Conservation (phyloP, 2,888 invertebrate species). For the Drosophila subsilvestris region DNA sequence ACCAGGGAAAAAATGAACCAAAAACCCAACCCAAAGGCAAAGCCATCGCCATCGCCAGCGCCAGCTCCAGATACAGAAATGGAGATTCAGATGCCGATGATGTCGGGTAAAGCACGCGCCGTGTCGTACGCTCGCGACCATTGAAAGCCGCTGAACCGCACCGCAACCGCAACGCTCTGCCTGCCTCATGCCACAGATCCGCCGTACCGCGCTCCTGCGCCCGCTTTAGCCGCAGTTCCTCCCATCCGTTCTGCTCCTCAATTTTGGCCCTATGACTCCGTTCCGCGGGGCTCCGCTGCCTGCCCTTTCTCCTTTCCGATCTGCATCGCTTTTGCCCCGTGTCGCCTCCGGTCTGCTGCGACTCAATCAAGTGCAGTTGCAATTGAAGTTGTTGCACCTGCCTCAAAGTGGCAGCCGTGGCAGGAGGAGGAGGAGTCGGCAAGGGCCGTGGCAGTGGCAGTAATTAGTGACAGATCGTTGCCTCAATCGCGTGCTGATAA, state of each 20-base stretch:
- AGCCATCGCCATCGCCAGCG: constrained; percentile 20
- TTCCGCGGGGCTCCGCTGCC: background rate
- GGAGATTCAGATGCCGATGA: background rate
- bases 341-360: constrained; percentile 44
- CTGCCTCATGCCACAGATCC: no score
- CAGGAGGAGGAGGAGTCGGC: background rate
- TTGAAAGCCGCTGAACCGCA: constrained; percentile 58
- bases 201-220: no score
- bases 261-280: no score
- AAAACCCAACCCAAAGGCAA: constrained; percentile 23
- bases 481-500: constrained; percentile 74
- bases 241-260: constrained; percentile 49
- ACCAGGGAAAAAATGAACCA: constrained; percentile 22
- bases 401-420: constrained; percentile 19
- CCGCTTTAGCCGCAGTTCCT: background rate
- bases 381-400: constrained; percentile 50
- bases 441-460: constrained; percentile 26
- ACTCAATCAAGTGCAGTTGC: constrained; percentile 69
- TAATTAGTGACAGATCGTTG: constrained; percentile 76
- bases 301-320: constrained; percentile 16
- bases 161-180: background rate
- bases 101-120: constrained; percentile 71
- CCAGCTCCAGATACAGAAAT: constrained; percentile 13
- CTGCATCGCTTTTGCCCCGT: background rate
- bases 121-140: constrained; percentile 62